Base-by-base conservation (phyloP, 2,113 vertebrate genomes). In the Podarcis cretensis region DNA sequence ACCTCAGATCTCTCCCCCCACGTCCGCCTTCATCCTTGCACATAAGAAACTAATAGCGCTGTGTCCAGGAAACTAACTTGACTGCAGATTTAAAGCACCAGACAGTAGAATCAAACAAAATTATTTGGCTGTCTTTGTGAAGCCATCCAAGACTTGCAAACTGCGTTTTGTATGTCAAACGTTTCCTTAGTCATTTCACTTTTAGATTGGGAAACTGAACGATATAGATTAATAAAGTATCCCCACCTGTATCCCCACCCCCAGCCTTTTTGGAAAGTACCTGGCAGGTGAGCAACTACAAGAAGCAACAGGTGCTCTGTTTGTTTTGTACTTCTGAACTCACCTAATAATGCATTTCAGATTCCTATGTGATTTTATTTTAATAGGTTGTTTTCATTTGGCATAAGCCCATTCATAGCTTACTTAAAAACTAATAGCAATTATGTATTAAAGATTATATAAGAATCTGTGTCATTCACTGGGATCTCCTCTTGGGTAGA, bases 281-380 rank as follows among this genome's bases (percentile, higher is more conserved):
- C 74, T 84, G 87, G 81, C 74, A 84, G 81, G 23, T 78, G 9
- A 89, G 65, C 63, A 68, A 54, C 59, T 69, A 37, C 73, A 78
- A 89, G 74, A 89, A 88, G n/a, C 71, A 88, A 83, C 87, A 89
- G 87, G 81, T 89, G 87, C 20, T 59, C 59, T n/a, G 27, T 83
- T 8, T 82, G 81, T 48, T 77, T 12, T 63, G 37, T 48, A 88
- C 32, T 25, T 82, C 84, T 85, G 35, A 85, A 54, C n/a, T 59
- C n/a, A 40, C 68, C 23, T 37, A 75, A 57, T 69, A 77, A 43
- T n/a, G 30, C 27, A 23, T 13, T 35, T 25, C 59, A 63, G 59
- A 18, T 63, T 63, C 48, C 54, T 32, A 69, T 73, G 32, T 27
- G 10, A 80, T 69, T 80, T 80, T 71, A 83, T 66, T 77, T 74